A percentile compares a stretch with the other conserved stretches of the same genome.
phyloP scores from a whole-genome alignment of 2,797 vertebrate species.

The Octomys mimax region DNA sequence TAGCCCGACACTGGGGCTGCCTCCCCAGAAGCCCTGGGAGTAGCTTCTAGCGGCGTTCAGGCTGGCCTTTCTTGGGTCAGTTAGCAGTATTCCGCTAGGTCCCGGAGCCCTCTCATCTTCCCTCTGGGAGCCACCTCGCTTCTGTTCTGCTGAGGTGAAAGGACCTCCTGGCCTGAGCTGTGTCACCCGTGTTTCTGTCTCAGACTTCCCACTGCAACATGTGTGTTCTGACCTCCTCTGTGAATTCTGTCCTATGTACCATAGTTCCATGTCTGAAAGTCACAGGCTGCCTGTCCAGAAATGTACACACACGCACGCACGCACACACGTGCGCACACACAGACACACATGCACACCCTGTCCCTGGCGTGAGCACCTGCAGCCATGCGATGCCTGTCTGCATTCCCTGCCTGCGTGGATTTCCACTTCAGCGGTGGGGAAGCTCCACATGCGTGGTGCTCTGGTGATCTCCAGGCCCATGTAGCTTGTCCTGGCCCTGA shows the following conservation, averaged over 20 bases:
- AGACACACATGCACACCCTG: background rate
- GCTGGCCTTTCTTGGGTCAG: background rate
- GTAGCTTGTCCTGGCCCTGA: too few species aligned
- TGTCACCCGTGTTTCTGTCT: background rate
- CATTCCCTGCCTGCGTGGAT: too few species aligned
- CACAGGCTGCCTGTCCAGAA: background rate
- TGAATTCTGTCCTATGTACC: background rate
- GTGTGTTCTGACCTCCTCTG: background rate
- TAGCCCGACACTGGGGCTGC: background rate
- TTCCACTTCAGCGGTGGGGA: background rate
- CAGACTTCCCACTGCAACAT: too few species aligned
- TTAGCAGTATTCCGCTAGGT: background rate
- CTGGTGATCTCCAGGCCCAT: fast-evolving
- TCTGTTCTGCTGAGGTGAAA: background rate
- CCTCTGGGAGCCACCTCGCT: background rate
- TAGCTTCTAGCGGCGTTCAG: background rate
- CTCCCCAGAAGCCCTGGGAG: background rate
- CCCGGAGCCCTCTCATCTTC: too few species aligned
- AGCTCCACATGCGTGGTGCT: fast-evolving
- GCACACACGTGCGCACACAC: too few species aligned
- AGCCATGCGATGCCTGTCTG: background rate
- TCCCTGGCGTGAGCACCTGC: background rate
- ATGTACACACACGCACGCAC: background rate
- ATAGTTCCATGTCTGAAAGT: background rate
- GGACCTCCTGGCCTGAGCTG: background rate